Evolutionary conservation across 2,113 vertebrate genomes (phyloP), one percentile per base, ranked within the genome.

Genomic region (Phaethon lepturus): DNA sequence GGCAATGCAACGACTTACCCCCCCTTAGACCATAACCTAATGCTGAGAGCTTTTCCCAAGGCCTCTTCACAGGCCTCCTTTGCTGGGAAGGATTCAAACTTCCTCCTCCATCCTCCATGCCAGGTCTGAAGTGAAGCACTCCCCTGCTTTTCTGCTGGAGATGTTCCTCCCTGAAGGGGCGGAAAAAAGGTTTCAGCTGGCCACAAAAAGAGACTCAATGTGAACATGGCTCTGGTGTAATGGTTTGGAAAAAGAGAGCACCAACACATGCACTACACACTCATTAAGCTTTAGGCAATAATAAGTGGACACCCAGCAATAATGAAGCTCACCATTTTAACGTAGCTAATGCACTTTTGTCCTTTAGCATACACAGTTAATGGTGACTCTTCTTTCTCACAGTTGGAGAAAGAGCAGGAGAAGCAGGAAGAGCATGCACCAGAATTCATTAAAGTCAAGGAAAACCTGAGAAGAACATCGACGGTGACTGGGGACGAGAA

Each of bases 371-470:
- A 17, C 42, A 58, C n/a, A 53, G 20, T 9, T 91, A 95, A 87
- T 6, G 2, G 29, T n/a, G 9, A 53, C 79, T 86, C 56, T 59
- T 95, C 52, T 97, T 56, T 94, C 66, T 95, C 95, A 31, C 96
- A 99, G 99, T 16, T 99, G 98, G 99, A 99, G 90, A 98, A 97
- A 47, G 98, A 99, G 77, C 98, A 99, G 62, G 97, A 99, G 69
- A 98, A 98, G 92, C 97, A 98, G 23, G 98, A 98, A 74, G 98
- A 98, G n/a, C 98, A 96, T 7, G 98, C 99, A 52, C 99, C 99
- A 0, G 99, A 99, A 96, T 99, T 99, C 42, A 98, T 99, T 71
- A 99, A 99, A 98, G 99, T 99, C 60, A 99, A 99, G 92, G 99
- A 99, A 80, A 99, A 99, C 74, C 97, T 99, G 83, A 98, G 99